Evolutionary conservation across 1,140 invertebrate species (phyloP).

Genomic region (Oreohelix idahoensis): DNA sequence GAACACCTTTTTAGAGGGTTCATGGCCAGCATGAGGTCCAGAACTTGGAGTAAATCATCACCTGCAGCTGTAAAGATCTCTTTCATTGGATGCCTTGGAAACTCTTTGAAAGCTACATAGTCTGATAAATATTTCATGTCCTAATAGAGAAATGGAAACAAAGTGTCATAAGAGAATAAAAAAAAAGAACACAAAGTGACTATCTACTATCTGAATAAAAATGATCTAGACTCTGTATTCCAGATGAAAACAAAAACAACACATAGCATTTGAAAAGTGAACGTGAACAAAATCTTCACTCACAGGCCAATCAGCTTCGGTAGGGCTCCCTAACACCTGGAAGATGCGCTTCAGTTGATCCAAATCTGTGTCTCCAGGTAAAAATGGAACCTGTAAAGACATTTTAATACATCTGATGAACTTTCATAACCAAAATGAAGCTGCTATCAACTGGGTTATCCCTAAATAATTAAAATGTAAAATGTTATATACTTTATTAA

Average conservation of each 20-base stretch:
- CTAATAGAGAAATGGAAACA: constrained; percentile 70
- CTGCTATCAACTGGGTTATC: no score
- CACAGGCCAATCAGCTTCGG: constrained; percentile 87
- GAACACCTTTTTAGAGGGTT: constrained; percentile 89
- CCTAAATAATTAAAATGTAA: no score
- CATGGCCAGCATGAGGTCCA: constrained; percentile 85
- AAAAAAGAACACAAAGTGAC: no score
- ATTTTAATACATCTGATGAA: not conserved
- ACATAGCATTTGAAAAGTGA: not conserved
- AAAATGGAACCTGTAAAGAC: constrained; percentile 82
- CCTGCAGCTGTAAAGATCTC: constrained; percentile 96
- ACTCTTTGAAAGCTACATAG: constrained; percentile 93
- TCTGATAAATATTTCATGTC: constrained; percentile 89
- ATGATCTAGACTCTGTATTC: not conserved
- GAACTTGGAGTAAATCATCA: constrained; percentile 91
- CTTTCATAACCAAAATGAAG: no score
- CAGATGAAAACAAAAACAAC: not conserved
- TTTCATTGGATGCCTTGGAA: constrained; percentile 85
- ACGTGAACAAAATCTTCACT: constrained; percentile 31
- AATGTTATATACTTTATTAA: no score
- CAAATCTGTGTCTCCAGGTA: constrained; percentile 96
- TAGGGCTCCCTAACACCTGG: constrained; percentile 91
- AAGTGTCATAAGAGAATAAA: not conserved
- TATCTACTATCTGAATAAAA: not conserved
- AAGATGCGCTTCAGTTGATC: constrained; percentile 97